Percentiles rank a stretch among this genome's conserved stretches.
These are phyloP conservation scores for Drosophila suzukii DNA, from an alignment of 1,140 invertebrate genomes.

Conservation along the genomic window DNA sequence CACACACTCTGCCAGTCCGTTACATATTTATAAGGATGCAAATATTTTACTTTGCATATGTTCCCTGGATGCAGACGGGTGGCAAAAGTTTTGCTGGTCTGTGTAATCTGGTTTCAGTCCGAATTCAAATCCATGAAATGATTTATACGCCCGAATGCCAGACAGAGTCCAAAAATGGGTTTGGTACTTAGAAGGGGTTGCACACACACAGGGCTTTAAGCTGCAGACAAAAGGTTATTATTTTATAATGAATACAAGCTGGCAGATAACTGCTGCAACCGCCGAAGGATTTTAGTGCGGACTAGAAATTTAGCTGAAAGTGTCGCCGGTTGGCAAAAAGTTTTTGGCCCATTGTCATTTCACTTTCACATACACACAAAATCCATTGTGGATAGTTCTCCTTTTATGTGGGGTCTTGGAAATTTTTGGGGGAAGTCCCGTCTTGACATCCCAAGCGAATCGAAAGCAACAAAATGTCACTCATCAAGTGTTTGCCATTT, in stretches of 20 bases:
- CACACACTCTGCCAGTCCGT: slow-evolving; percentile 2
- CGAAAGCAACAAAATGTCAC: slow-evolving; percentile 42
- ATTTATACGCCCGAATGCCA: slow-evolving; percentile 72
- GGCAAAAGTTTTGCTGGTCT: slow-evolving; percentile 32
- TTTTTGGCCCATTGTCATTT: slow-evolving; percentile 56
- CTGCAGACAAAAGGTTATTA: slow-evolving; percentile 77
- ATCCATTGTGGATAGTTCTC: slow-evolving; percentile 31
- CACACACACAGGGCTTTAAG: slow-evolving; percentile 28
- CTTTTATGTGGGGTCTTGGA: neutral
- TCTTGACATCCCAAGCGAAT: slow-evolving; percentile 28
- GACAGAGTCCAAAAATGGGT: slow-evolving; percentile 29
- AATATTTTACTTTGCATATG: slow-evolving; percentile 84
- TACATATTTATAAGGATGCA: slow-evolving; percentile 84
- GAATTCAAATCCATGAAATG: slow-evolving; percentile 80
- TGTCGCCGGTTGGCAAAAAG: slow-evolving; percentile 37
- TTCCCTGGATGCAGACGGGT: slow-evolving; percentile 20
- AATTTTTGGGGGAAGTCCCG: neutral
- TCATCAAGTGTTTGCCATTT: slow-evolving; percentile 37
- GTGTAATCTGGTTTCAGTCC: slow-evolving; percentile 66
- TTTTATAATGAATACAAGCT: slow-evolving; percentile 83
- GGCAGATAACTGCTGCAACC: slow-evolving; percentile 61
- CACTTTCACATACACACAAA: slow-evolving; percentile 39
- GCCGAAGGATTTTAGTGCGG: slow-evolving; percentile 10
- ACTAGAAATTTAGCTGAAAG: slow-evolving; percentile 8
- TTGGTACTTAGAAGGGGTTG: neutral